Evolutionary conservation across 2,888 invertebrate species (phyloP), one percentile per base, ranked within the genome.

Genomic region (Adela reaumurella): DNA sequence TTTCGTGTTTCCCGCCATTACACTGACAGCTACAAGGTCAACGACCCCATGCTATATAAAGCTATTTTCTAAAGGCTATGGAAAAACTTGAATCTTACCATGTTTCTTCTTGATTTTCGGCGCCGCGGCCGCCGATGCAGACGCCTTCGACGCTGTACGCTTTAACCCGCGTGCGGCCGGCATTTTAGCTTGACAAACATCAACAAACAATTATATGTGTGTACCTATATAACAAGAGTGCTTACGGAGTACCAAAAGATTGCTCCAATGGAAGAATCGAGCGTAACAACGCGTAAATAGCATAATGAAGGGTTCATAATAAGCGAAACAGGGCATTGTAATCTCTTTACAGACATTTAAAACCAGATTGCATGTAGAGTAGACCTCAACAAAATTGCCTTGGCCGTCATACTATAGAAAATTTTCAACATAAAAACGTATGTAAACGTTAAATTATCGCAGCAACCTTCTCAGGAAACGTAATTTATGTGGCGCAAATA

Each of bases 21-120:
- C 6, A 35, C 35, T 35, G 35, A 35, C 35, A 35, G 35, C n/a
- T 14, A n/a, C n/a, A 14, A 14, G 35, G 35, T 35, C 35, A 14
- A 35, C n/a, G 35, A 35, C 35, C 35, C 14, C 35, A 14, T 3
- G 35, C 35, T 35, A 35, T 35, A 35, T 35, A 35, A 35, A 35
- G 35, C 35, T 4, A 14, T 35, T 3, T 8, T 14, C 35, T 35
- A 4, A 24, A 6, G 5, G n/a, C n/a, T n/a, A n/a, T 85, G 67
- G n/a, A 29, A 11, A 17, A n/a, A n/a, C n/a, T n/a, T n/a, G n/a
- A n/a, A n/a, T n/a, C n/a, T 41, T 70, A 47, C 48, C 52, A 58
- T 77, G 76, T 67, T 79, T 80, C 63, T 78, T 79, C 70, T 79
- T 80, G 56, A 69, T 78, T 64, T 77, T 79, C 17, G 76, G 67